Evolutionary conservation across 2,797 vertebrate genomes (phyloP), one percentile per base, ranked within the genome.

Genomic region (Callimico goeldii): DNA sequence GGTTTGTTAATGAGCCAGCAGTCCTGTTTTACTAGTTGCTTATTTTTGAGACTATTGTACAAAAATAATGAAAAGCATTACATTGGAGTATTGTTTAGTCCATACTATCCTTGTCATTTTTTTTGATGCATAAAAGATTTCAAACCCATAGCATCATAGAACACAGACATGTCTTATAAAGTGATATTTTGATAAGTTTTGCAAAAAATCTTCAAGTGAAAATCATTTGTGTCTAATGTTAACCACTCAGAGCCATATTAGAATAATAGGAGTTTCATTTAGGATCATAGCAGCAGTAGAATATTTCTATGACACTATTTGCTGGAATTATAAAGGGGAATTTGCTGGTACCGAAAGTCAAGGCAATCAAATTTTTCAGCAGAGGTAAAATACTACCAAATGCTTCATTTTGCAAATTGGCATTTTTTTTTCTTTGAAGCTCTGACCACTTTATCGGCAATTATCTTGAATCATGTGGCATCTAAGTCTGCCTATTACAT

Each of bases 131-230:
- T 96, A 94, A 72, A 82, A 72, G 36, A 89, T 92, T 90, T 22
- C 61, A 91, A 90, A 81, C 72, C n/a, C 24, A 85, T 30, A 97
- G 90, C 67, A 67, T 5, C 85, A 48, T 5, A 92, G 79, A 93
- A 86, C 33, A 75, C 2, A 41, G 75, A 41, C 11, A 15, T 86
- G 19, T 33, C 83, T 83, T 96, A 75, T 88, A 88, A 94, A 89
- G 26, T 87, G 50, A 82, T 91, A 88, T 85, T 96, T 96, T 97
- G 80, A 76, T 67, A 95, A 88, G 22, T 85, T 96, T 94, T 72
- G 19, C 36, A n/a, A 94, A 50, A 28, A 90, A 77, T 95, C 55
- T 88, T 91, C 58, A 83, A 91, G 57, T 79, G 88, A 89, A 95
- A 94, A 93, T 85, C 61, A 58, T 90, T 96, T 93, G 61, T 92